Base-by-base conservation (phyloP, 1,140 invertebrate genomes). In the Grapholita molesta region DNA sequence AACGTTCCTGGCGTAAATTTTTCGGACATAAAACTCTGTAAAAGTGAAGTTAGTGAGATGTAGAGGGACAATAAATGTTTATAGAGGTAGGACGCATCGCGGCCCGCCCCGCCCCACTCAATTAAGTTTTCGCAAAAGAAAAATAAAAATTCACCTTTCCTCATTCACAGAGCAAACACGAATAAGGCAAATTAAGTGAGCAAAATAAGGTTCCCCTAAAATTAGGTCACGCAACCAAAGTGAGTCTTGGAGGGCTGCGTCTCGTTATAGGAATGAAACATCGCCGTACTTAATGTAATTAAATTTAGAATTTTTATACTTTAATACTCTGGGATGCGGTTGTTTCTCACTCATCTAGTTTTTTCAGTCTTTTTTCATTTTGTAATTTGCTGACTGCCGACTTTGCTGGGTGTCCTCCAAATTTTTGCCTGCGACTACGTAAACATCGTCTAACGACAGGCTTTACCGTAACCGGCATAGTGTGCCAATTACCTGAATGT, bases 11-110 rank as follows among this genome's bases (percentile, higher is more conserved):
- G 86, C 89, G 89, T 91, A 90, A 88, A 90, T 91, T 90, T 91
- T 91, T 91, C 84, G 84, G 85, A 91, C 89, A 79, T 91, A 91
- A 91, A 91, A 90, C 86, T 87, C 75, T 85, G 82, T 86, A 91
- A 90, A 91, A 91, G 86, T 89, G 81, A 84, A 89, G 72, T 90
- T 89, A 88, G 85, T 86, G 81, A 88, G 88, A 91, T 86, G 84
- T 89, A 86, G 71, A 86, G 76, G 74, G 80, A 85, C 86, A 84
- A 88, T 91, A 89, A 91, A 91, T 80, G 86, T 91, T 90, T 89
- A 88, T 90, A 79, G 83, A 79, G 57, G 70, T 25, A 28, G 8
- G 69, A 74, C 70, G 71, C 38, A 61, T 52, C 64, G 70, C 70
- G 72, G 70, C 69, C 68, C 69, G 68, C 68, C n/a, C 74, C 69